Percentiles rank a stretch among this genome's conserved stretches.
Conservation (phyloP, 2,888 invertebrate species). For the Drosophila nigricruria region DNA sequence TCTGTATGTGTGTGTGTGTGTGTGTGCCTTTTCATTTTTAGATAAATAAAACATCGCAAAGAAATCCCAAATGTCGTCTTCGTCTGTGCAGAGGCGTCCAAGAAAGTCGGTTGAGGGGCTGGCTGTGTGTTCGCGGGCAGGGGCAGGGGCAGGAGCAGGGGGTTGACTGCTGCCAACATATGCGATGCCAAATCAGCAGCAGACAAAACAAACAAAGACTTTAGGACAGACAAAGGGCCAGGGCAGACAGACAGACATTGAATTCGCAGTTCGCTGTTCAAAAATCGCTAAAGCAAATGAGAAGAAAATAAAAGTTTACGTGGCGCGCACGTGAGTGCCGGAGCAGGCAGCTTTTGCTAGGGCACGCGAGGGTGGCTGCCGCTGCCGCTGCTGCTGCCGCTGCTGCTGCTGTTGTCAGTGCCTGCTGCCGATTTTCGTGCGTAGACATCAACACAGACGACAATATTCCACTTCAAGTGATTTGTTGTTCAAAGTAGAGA, state of each 20-base stretch:
- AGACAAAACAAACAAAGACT: constrained; percentile 79
- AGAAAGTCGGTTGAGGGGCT: neutral
- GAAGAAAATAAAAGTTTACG: constrained; percentile 61
- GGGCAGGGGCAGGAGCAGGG: neutral
- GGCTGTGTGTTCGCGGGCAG: neutral
- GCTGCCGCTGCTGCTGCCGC: neutral
- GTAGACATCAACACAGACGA: constrained; percentile 72
- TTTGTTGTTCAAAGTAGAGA: constrained; percentile 61
- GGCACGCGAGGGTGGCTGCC: neutral
- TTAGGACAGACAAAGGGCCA: constrained; percentile 59
- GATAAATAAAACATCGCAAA: constrained; percentile 72
- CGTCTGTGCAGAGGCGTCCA: constrained; percentile 17
- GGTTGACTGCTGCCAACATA: constrained; percentile 53
- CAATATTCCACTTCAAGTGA: constrained; percentile 73
- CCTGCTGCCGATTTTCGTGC: constrained; percentile 54
- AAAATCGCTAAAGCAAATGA: constrained; percentile 56
- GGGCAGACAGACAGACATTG: constrained; percentile 22
- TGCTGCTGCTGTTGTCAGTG: constrained; percentile 35
- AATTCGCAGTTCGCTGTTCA: constrained; percentile 41
- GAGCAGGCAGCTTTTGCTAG: constrained; percentile 22
- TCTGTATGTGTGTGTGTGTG: constrained; percentile 30
- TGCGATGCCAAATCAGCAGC: constrained; percentile 77
- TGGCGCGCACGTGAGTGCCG: constrained; percentile 55
- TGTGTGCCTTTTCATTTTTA: constrained; percentile 64
- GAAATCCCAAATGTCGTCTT: constrained; percentile 63